Base-by-base conservation (phyloP, 2,797 vertebrate genomes). In the Lepilemur ruficaudatus region DNA sequence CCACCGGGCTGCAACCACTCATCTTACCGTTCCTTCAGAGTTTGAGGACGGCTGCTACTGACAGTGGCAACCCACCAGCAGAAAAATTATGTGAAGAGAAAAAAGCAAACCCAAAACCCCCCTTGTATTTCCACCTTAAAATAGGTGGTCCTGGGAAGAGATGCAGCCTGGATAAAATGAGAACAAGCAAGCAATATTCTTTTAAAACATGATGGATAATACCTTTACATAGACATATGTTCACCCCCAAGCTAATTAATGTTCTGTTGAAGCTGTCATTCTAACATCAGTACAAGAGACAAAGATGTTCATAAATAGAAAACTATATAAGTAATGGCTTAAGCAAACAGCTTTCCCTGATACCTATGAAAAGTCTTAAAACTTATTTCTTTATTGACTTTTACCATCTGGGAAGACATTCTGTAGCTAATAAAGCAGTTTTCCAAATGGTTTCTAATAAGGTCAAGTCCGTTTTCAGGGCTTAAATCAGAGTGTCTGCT, bases 401-500 rank as follows among this genome's bases (percentile, higher is more conserved):
- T 79, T 57, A 79, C 72, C 65, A 75, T 84, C 65, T 25, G 11
- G 80, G 43, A 87, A 83, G 89, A 59, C 52, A 78, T 41, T 86
- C 59, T 85, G 14, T 41, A 73, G 79, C 38, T 55, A 94, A 93
- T 78, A 81, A 96, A 91, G 48, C 28, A 25, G 67, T 91, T 94
- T 96, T 96, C 14, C 67, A 83, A 97, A 83, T 93, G 81, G 18
- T 55, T 94, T 84, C 59, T 93, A 91, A 89, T 87, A 89, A 93
- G 86, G 70, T 38, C 83, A 55, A 79, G 69, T 61, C 41, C 18
- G 0, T 70, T 59, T 95, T 70, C 61, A 92, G 50, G 30, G 41
- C 32, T 97, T 80, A 89, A n/a, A 75, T 85, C 23, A 89, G 41
- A 69, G 12, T 65, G 57, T 46, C 57, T 82, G 20, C 70, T 72